Base-by-base conservation (phyloP, 2,888 invertebrate species). In the Protonemura montana region DNA sequence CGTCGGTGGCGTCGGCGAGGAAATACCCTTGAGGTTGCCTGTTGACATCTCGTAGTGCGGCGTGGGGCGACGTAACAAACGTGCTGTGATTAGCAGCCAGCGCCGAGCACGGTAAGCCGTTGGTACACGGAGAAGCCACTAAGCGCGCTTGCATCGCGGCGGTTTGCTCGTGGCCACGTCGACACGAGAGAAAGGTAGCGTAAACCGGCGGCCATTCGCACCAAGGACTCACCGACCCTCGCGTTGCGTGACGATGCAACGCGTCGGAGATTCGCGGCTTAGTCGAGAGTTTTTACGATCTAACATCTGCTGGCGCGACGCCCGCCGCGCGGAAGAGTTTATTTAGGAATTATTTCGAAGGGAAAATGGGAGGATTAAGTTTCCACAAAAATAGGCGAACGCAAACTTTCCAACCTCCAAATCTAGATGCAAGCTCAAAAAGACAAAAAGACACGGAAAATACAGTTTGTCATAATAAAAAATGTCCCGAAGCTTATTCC, bases 401-500 rank as follows among this genome's bases (percentile, higher is more conserved):
- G 78, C 6, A 81, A 30, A 28, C 10, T 81, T 29, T 30, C 81
- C 81, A 81, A n/a, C 81, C 30, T 81, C 28, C 81, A 27, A 81
- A 81, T 59, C 59, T 59, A 59, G 59, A 59, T 59, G 59, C 59
- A 59, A 13, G 59, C 59, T 59, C 59, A 10, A 21, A 59, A 59
- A 21, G 59, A 59, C 59, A 59, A 59, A 59, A 59, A 59, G 59
- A 59, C 59, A 59, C 7, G 59, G 59, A 59, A 59, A 59, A 59
- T 59, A 59, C 59, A 21, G 59, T 81, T 28, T 30, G 28, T 30
- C 81, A 81, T 81, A 27, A 30, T 81, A 81, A 81, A 81, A 81
- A 81, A 81, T 81, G 81, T 81, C 81, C 81, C 21, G 28, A 28
- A 30, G 81, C 81, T 81, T 29, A 81, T 30, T 28, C 81, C n/a